Evolutionary conservation across 2,113 vertebrate species (phyloP).

Genomic region (Archocentrus centrarchus): DNA sequence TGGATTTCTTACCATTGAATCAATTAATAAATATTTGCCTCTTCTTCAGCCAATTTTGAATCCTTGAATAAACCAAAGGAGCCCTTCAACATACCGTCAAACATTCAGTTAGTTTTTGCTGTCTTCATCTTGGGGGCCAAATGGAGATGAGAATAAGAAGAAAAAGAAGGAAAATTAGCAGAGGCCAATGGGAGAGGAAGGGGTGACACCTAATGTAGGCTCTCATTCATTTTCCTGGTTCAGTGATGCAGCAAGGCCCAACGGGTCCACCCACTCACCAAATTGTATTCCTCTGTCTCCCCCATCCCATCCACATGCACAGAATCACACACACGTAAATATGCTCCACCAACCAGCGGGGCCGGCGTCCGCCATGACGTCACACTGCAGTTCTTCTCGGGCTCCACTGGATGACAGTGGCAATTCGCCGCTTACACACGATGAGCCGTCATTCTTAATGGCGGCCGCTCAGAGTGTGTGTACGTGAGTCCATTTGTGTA

Average conservation of each 20-base stretch:
- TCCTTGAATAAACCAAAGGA: slow-evolving; percentile 12
- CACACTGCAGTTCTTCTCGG: slow-evolving; percentile 77
- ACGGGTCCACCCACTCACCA: slow-evolving; percentile 66
- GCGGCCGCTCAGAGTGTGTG: slow-evolving; percentile 59
- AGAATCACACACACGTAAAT: slow-evolving; percentile 67
- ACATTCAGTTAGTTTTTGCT: not conserved
- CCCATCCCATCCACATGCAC: slow-evolving; percentile 54
- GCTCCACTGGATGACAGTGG: slow-evolving; percentile 77
- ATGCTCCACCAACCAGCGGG: slow-evolving; percentile 70
- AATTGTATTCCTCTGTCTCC: slow-evolving; percentile 65
- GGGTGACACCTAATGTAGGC: slow-evolving; percentile 60
- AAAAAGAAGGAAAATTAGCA: slow-evolving; percentile 14
- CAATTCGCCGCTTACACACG: slow-evolving; percentile 66
- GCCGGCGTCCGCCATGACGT: slow-evolving; percentile 64
- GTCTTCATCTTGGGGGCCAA: not conserved
- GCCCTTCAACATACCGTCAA: slow-evolving; percentile 16
- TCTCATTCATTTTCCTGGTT: slow-evolving; percentile 69
- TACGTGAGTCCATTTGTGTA: slow-evolving; percentile 62
- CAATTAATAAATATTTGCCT: slow-evolving; percentile 16
- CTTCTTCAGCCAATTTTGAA: slow-evolving; percentile 14
- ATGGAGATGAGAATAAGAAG: slow-evolving; percentile 8
- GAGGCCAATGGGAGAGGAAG: slow-evolving; percentile 42
- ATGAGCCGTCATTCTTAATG: slow-evolving; percentile 70
- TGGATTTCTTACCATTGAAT: slow-evolving; percentile 38
- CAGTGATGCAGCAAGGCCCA: slow-evolving; percentile 74